These are phyloP conservation scores for Orycteropus afer DNA, from an alignment of 2,113 vertebrate species.

Conservation along the genomic window DNA sequence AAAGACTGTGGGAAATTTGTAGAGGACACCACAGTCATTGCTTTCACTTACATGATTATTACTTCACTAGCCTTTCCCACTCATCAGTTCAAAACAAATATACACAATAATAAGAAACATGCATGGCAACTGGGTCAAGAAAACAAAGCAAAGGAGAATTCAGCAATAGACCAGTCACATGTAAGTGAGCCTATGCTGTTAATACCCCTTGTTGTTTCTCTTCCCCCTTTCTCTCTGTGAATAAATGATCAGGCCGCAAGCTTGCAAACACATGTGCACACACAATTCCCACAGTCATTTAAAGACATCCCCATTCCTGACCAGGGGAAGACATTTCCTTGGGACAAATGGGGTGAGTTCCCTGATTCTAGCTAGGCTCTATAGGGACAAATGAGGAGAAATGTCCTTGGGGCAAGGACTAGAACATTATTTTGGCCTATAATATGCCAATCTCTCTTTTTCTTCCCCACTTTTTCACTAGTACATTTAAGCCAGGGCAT, in stretches of 20 bases:
- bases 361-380: background rate
- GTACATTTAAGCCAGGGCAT: background rate
- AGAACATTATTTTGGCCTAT: background rate
- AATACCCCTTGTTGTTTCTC: background rate
- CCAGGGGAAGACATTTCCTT: background rate
- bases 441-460: background rate
- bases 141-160: background rate
- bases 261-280: background rate
- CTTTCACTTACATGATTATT: conserved; percentile 53
- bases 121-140: background rate
- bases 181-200: background rate
- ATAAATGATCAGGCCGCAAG: background rate
- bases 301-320: background rate
- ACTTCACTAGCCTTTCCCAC: conserved; percentile 62
- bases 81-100: conserved; percentile 57
- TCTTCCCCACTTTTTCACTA: background rate
- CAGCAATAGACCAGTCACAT: rapidly evolving
- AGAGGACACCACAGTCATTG: conserved; percentile 31
- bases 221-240: background rate
- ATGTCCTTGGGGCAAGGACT: background rate
- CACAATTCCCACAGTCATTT: background rate
- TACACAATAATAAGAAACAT: conserved; percentile 62
- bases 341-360: background rate
- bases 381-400: background rate
- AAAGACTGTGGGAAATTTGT: conserved; percentile 66